These are phyloP conservation scores for Homarus americanus DNA, from an alignment of 1,140 invertebrate genomes.

Conservation along the genomic window DNA sequence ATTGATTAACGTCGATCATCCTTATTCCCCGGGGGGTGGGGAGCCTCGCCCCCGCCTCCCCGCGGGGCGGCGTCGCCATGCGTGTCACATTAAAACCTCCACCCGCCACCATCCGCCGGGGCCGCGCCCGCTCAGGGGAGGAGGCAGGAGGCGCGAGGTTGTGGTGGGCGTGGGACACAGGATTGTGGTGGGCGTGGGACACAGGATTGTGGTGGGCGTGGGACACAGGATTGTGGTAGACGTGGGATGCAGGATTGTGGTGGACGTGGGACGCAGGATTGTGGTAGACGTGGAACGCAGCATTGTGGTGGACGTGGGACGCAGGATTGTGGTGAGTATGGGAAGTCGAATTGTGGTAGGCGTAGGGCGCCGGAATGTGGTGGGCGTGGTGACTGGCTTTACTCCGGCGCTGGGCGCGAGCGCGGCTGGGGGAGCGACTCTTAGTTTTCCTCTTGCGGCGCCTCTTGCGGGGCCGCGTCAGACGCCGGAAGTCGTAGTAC, in stretches of 20 bases:
- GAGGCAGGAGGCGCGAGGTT: not conserved
- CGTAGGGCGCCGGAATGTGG: not conserved
- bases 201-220: too few species aligned
- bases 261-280: not conserved
- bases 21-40: not conserved
- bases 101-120: slow-evolving; percentile 38
- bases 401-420: slow-evolving; percentile 10
- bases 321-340: not conserved
- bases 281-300: not conserved
- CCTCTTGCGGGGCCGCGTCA: slow-evolving; percentile 35
- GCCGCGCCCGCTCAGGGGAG: not conserved
- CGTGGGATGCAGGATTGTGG: not conserved
- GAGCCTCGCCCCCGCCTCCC: not conserved
- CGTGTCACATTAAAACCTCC: slow-evolving; percentile 44
- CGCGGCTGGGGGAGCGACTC: slow-evolving; percentile 34
- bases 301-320: not conserved
- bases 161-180: not conserved
- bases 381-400: not conserved
- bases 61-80: slow-evolving; percentile 6
- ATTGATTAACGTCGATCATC: slow-evolving; percentile 59
- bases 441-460: slow-evolving; percentile 26
- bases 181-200: too few species aligned
- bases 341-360: not conserved
- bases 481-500: slow-evolving; percentile 60
- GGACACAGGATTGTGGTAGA: not conserved